Conservation (phyloP, 2,888 invertebrate species). For the Marronus borbonicus region DNA sequence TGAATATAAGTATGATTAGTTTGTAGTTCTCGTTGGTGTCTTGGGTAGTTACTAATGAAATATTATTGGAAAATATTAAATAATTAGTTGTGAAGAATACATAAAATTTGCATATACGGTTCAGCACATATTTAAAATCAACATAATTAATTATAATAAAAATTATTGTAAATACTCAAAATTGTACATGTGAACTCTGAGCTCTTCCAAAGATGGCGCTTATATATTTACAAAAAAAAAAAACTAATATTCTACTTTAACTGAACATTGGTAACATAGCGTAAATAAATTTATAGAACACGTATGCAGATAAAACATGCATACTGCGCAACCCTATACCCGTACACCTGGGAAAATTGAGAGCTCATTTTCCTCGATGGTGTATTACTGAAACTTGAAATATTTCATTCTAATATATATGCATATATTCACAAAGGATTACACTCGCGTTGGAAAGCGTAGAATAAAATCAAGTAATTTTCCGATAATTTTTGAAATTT, state of each 20-base stretch:
- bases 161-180: slow-evolving; percentile 31
- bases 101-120: not conserved
- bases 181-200: slow-evolving; percentile 46
- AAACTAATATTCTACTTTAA: not conserved
- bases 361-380: too few species aligned
- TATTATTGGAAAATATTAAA: not conserved
- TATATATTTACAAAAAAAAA: not conserved
- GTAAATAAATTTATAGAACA: too few species aligned
- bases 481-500: too few species aligned
- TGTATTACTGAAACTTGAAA: too few species aligned
- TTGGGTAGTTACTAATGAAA: too few species aligned
- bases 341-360: too few species aligned
- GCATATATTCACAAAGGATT: too few species aligned
- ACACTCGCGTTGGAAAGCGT: too few species aligned
- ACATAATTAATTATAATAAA: not conserved
- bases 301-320: too few species aligned
- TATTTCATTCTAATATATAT: too few species aligned
- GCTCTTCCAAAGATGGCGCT: slow-evolving; percentile 51
- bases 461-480: too few species aligned
- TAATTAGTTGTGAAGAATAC: not conserved
- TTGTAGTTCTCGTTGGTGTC: not conserved
- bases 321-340: too few species aligned
- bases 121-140: not conserved
- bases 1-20: not conserved
- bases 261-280: not conserved